Percentiles rank a stretch among this genome's conserved stretches.
phyloP scores from a whole-genome alignment of 2,113 vertebrate genomes.

The Epinephelus lanceolatus region DNA sequence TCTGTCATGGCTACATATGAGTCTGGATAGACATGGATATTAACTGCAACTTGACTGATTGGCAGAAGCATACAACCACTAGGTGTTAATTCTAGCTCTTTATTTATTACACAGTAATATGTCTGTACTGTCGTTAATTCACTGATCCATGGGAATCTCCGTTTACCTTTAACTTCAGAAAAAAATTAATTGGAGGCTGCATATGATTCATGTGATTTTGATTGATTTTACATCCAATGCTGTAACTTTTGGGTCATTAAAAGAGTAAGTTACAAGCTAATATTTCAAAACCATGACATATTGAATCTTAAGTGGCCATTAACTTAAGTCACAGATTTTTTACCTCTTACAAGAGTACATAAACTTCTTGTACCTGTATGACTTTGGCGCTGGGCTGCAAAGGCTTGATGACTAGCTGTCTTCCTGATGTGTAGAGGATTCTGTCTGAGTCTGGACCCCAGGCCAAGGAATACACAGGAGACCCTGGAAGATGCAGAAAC shows the following conservation, averaged over 20 bases:
- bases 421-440: slow-evolving; percentile 93
- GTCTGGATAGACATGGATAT: no score
- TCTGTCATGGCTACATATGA: no score
- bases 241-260: not conserved
- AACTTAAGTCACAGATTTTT: not conserved
- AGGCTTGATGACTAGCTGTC: slow-evolving; percentile 94
- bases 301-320: not conserved
- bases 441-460: slow-evolving; percentile 96
- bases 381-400: slow-evolving; percentile 94
- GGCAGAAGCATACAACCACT: no score
- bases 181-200: not conserved
- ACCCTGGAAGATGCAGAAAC: slow-evolving; percentile 82
- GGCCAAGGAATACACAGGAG: slow-evolving; percentile 93
- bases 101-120: not conserved
- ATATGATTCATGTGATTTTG: not conserved
- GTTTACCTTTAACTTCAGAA: not conserved
- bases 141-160: not conserved
- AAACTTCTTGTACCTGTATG: slow-evolving; percentile 88
- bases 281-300: not conserved
- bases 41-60: no score
- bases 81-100: no score
- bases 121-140: slow-evolving; percentile 11
- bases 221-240: not conserved
- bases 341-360: not conserved
- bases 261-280: not conserved